Percentiles rank a stretch among this genome's conserved stretches.
These are phyloP conservation scores for Microcebus jonahi DNA, from an alignment of 2,113 vertebrate species.

Conservation along the genomic window DNA sequence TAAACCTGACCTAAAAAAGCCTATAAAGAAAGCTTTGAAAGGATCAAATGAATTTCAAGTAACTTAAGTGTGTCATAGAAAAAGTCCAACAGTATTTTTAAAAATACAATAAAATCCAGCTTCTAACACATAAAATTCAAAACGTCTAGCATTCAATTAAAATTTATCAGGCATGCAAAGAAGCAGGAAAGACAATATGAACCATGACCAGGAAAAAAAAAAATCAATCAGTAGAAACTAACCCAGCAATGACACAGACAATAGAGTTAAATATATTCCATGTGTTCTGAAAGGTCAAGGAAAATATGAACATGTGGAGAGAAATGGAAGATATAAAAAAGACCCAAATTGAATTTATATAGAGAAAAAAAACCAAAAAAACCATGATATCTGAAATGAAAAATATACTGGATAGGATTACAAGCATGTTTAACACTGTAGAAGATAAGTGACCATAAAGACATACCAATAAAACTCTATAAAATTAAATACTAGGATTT, in stretches of 20 bases:
- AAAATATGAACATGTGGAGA: neutral
- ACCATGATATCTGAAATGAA: neutral
- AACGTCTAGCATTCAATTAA: neutral
- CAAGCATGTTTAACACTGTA: neutral
- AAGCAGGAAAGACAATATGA: conserved; percentile 23
- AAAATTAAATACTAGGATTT: neutral
- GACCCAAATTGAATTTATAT: neutral
- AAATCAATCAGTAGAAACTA: neutral
- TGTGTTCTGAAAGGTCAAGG: neutral
- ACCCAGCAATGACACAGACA: neutral
- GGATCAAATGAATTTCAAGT: neutral
- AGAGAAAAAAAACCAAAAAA: neutral
- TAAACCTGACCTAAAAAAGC: neutral
- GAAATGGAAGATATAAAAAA: neutral
- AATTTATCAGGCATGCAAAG: neutral
- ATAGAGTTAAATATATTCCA: neutral
- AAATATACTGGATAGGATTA: neutral
- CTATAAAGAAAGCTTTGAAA: neutral
- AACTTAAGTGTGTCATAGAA: conserved; percentile 1
- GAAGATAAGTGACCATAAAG: neutral
- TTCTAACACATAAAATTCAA: neutral
- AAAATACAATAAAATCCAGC: neutral
- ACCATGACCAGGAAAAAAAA: neutral
- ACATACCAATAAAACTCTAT: neutral
- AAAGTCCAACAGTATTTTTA: neutral